Base-by-base conservation (phyloP, 2,888 invertebrate genomes). In the Octodonta nipae region DNA sequence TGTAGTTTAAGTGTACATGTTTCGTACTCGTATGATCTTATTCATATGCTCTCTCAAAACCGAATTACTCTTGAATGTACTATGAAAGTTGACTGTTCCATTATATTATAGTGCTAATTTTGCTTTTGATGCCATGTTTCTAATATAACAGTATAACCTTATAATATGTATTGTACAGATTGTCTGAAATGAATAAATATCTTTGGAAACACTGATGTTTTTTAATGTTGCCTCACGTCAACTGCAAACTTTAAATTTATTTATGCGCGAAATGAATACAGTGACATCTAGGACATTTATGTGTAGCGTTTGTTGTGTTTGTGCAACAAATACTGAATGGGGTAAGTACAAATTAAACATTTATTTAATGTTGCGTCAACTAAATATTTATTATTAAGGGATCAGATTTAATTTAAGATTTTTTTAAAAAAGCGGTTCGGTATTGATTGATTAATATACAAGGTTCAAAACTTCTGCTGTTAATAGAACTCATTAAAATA, bases 171-270 rank as follows among this genome's bases (percentile, higher is more conserved):
- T 54, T 63, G 61, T 63, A 63, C 61, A 63, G 62, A 60, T 60
- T 63, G 61, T 63, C 62, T 62, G 61, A 63, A 61, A 60, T 63
- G 62, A 63, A 63, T 63, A 63, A 63, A 63, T 58, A 61, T 59
- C 60, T 63, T 63, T 62, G 58, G 58, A 62, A 56, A 38, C 13
- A 25, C 16, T 32, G n/a, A 32, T 33, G 29, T 35, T 41, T 22
- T 28, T 7, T 6, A 17, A 22, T 5, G n/a, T 4, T 22, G 5
- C 5, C 11, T 11, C 11, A 22, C 24, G 3, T 22, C 3, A 10
- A 22, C 11, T 22, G 11, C n/a, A 22, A 22, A 4, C 24, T 11
- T 22, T 22, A 10, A 4, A 4, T 11, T n/a, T 22, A 3, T 5
- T n/a, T n/a, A 5, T 22, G 24, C 5, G 24, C 11, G n/a, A 7